Evolutionary conservation across 1,140 invertebrate genomes (phyloP).

Genomic region (Atta colombica): DNA sequence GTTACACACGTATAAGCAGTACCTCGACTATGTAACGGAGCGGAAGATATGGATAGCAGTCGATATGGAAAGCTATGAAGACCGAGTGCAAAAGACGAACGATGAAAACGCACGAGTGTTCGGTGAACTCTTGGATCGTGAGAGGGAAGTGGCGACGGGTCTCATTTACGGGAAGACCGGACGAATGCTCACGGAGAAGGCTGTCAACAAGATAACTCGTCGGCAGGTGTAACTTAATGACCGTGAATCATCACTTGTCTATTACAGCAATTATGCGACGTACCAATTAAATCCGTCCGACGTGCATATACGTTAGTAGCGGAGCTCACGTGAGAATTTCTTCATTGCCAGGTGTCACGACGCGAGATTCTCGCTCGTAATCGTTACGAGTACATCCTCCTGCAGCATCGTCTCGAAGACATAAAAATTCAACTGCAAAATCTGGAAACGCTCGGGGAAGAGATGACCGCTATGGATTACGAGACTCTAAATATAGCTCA

Average conservation of each 20-base stretch:
- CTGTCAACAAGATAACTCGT: constrained; percentile 64
- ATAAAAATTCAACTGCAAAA: constrained; percentile 37
- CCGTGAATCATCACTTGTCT: constrained; percentile 59
- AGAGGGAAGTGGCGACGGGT: constrained; percentile 63
- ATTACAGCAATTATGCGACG: constrained; percentile 13
- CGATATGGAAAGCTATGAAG: constrained; percentile 62
- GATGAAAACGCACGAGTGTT: constrained; percentile 61
- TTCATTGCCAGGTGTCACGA: constrained; percentile 61
- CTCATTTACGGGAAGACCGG: constrained; percentile 72
- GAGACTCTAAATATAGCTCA: constrained; percentile 64
- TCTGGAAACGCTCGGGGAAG: constrained; percentile 72
- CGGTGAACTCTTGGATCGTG: constrained; percentile 54
- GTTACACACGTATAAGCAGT: constrained; percentile 70
- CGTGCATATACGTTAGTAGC: neutral
- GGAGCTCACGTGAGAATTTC: neutral
- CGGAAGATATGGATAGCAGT: constrained; percentile 36
- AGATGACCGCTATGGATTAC: constrained; percentile 75
- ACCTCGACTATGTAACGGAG: constrained; percentile 60
- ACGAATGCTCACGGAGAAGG: constrained; percentile 65
- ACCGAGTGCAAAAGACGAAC: constrained; percentile 18
- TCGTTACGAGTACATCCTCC: constrained; percentile 61
- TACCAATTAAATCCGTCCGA: constrained; percentile 44
- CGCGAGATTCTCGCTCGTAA: constrained; percentile 48
- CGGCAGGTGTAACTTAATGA: constrained; percentile 72
- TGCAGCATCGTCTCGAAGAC: constrained; percentile 63